Conservation (phyloP, 2,113 vertebrate genomes). For the Leptodactylus fuscus region DNA sequence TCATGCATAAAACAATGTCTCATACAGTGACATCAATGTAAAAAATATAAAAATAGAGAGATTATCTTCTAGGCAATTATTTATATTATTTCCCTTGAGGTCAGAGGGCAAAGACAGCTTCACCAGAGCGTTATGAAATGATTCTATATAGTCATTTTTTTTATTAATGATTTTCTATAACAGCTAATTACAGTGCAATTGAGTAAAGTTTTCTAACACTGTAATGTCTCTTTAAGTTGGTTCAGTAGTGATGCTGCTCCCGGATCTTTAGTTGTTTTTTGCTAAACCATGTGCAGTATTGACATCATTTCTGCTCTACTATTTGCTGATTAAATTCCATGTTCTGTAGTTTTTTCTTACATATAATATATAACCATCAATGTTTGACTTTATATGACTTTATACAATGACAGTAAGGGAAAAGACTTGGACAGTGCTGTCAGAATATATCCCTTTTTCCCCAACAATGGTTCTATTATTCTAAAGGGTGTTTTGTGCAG, state of each 20-base stretch:
- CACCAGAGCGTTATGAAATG: not conserved
- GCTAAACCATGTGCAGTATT: too few species aligned
- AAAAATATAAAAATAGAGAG: too few species aligned
- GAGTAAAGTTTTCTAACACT: not conserved
- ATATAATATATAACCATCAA: constrained; percentile 1
- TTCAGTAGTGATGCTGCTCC: not conserved
- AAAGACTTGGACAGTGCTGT: constrained; percentile 49
- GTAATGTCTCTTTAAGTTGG: not conserved
- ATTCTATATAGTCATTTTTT: not conserved
- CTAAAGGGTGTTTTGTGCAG: constrained; percentile 61
- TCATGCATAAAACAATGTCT: too few species aligned
- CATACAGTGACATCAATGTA: too few species aligned
- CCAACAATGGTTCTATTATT: constrained; percentile 35
- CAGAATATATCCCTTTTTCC: constrained; percentile 35
- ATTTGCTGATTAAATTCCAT: not conserved
- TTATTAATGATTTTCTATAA: not conserved
- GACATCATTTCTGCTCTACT: not conserved
- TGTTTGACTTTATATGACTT: constrained; percentile 35
- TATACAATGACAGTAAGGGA: constrained; percentile 31
- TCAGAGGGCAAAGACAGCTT: not conserved
- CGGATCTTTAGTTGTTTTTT: not conserved
- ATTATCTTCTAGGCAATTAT: too few species aligned
- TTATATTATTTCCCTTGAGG: not conserved
- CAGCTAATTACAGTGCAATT: not conserved
- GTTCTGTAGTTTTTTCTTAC: not conserved